Conservation (phyloP, 2,888 invertebrate species). For the Leucophenga maculata region DNA sequence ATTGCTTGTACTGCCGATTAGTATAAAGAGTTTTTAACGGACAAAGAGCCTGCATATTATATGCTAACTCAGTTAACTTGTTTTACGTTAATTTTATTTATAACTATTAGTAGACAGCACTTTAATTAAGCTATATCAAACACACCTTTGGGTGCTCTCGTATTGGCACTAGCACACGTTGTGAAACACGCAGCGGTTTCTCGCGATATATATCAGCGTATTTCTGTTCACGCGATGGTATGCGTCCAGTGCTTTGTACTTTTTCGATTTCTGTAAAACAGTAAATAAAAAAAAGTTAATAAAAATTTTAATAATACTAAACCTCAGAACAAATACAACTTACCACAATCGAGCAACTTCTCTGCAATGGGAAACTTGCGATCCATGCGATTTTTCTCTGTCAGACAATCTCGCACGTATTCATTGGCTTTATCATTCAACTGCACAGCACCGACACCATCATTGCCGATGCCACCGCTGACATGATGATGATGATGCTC, state of each 20-base stretch:
- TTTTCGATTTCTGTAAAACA: conserved; percentile 84
- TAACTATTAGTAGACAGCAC: neutral
- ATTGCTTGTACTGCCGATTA: no score
- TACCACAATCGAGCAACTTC: conserved; percentile 84
- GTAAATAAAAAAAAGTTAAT: conserved; percentile 24
- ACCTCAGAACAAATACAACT: no score
- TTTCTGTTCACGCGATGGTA: conserved; percentile 78
- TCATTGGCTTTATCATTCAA: conserved; percentile 83
- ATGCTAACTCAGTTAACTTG: no score
- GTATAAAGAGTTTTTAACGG: no score
- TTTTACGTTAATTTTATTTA: no score
- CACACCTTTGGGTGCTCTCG: conserved; percentile 72
- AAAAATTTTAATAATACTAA: no score
- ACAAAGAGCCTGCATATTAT: no score
- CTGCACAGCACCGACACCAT: conserved; percentile 66
- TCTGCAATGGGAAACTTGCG: conserved; percentile 81
- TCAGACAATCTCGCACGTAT: conserved; percentile 82
- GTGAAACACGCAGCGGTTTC: conserved; percentile 69
- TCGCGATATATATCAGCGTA: conserved; percentile 84
- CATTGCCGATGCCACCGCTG: conserved; percentile 33
- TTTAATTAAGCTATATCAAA: neutral
- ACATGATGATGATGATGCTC: conserved; percentile 69
- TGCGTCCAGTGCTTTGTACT: conserved; percentile 80
- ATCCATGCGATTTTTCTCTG: conserved; percentile 80
- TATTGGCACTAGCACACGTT: conserved; percentile 70